Conservation (phyloP, 2,113 vertebrate genomes). For the Heterocephalus glaber region DNA sequence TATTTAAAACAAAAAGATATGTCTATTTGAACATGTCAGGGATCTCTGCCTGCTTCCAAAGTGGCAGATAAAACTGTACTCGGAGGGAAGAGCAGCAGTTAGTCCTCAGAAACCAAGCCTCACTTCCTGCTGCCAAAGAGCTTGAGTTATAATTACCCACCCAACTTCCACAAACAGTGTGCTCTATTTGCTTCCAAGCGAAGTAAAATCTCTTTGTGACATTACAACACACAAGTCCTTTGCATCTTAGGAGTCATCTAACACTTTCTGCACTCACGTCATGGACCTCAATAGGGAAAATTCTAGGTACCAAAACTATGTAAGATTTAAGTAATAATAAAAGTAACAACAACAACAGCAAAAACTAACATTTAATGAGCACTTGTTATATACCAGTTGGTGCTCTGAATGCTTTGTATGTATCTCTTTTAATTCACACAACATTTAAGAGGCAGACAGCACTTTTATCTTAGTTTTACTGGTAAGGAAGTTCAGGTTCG, state of each 20-base stretch:
- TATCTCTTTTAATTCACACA: background rate
- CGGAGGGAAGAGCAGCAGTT: background rate
- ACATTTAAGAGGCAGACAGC: background rate
- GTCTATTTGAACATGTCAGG: background rate
- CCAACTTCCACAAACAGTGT: background rate
- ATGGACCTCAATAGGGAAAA: background rate
- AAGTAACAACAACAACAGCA: background rate
- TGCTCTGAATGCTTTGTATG: background rate
- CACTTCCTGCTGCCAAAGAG: background rate
- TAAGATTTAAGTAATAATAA: background rate
- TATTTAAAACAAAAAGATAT: background rate
- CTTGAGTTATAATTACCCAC: background rate
- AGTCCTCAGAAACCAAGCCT: background rate
- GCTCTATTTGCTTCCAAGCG: background rate
- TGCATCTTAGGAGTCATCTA: background rate
- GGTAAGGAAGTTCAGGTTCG: background rate
- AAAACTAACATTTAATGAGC: background rate
- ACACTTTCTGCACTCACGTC: background rate
- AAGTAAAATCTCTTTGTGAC: constrained; percentile 27
- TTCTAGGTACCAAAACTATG: background rate
- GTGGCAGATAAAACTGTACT: background rate
- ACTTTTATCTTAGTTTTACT: background rate
- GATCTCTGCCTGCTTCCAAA: background rate
- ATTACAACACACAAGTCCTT: constrained; percentile 27
- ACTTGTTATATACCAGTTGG: background rate